Conservation (phyloP, 1,140 invertebrate genomes). For the Copidosoma floridanum region DNA sequence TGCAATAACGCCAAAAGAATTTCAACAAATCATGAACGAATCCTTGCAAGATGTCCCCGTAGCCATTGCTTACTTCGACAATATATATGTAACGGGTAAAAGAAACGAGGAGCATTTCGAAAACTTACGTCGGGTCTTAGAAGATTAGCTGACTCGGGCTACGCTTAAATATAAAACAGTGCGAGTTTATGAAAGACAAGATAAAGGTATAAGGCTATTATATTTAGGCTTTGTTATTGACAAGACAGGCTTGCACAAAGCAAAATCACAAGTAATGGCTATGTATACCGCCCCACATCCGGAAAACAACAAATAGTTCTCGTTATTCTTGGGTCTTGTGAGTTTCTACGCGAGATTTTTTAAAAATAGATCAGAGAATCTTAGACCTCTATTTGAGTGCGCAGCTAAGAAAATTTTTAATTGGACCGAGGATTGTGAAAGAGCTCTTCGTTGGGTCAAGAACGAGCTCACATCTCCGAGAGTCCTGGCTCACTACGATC, state of each 20-base stretch:
- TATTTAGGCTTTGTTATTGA: constrained; percentile 28
- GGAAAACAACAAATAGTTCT: not conserved
- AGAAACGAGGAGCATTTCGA: constrained; percentile 7
- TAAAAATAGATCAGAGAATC: not conserved
- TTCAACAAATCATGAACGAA: not conserved
- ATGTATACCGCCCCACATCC: not conserved
- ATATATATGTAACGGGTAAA: not conserved
- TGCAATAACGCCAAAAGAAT: not conserved
- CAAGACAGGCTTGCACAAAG: not conserved
- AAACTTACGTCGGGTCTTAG: not conserved
- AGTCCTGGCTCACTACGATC: not conserved
- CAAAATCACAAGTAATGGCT: not conserved
- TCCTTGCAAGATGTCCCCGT: not conserved
- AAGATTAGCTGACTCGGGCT: constrained; percentile 1
- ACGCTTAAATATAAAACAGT: constrained; percentile 21
- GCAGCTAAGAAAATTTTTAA: not conserved
- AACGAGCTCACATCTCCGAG: not conserved
- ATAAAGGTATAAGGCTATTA: no score
- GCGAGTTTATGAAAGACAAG: constrained; percentile 19
- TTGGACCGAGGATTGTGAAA: not conserved
- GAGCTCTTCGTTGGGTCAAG: not conserved
- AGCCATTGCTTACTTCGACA: not conserved
- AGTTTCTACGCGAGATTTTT: no score
- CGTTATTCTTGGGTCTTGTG: not conserved
- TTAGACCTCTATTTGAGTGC: not conserved